phyloP scores from a whole-genome alignment of 2,797 vertebrate genomes.

The Tolypeutes matacus region DNA sequence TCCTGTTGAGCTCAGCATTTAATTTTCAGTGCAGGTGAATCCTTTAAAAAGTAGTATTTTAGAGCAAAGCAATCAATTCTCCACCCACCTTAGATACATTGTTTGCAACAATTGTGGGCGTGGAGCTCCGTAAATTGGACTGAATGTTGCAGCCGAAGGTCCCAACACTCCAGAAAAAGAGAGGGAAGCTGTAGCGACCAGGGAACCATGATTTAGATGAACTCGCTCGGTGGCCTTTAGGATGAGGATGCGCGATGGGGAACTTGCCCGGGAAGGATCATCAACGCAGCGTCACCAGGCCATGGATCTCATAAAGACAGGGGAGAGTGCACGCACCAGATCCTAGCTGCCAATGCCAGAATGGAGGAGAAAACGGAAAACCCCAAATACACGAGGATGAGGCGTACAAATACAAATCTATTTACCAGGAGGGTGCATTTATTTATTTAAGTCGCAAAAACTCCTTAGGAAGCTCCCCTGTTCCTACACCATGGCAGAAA shows the following conservation, averaged over 20 bases:
- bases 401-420: too few species aligned
- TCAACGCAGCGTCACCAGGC: background rate
- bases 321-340: background rate
- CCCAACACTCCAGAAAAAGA: background rate
- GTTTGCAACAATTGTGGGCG: background rate
- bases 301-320: background rate
- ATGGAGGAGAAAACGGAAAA: background rate
- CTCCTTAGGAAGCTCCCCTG: background rate
- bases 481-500: fast-evolving
- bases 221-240: background rate
- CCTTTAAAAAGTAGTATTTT: background rate
- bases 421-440: background rate
- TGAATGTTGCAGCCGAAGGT: background rate
- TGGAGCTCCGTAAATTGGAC: background rate
- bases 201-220: fast-evolving
- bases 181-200: background rate
- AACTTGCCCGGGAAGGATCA: background rate
- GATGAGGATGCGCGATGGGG: background rate
- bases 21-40: background rate
- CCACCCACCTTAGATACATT: background rate
- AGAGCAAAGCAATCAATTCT: background rate
- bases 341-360: background rate
- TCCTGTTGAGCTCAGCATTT: background rate
- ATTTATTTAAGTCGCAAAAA: too few species aligned
- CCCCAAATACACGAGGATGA: fast-evolving